Evolutionary conservation across 2,797 vertebrate species (phyloP).

Genomic region (Rhynchonycteris naso): DNA sequence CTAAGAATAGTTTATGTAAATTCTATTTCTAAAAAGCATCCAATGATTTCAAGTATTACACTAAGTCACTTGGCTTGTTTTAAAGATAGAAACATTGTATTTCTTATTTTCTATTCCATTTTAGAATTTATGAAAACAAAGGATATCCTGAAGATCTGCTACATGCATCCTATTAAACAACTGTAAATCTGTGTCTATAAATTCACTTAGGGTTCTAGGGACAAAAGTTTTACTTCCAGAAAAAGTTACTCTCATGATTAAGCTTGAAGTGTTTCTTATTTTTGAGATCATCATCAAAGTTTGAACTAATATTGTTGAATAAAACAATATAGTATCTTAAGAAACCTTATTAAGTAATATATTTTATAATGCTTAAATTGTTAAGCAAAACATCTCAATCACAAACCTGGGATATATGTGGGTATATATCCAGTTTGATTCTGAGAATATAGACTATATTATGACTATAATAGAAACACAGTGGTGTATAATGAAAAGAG

Average conservation of each 20-base stretch:
- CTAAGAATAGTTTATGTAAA: slow-evolving; percentile 16
- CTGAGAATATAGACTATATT: not conserved
- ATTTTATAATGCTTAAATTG: slow-evolving; percentile 14
- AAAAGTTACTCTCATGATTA: not conserved
- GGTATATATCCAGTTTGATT: not conserved
- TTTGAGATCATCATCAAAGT: not conserved
- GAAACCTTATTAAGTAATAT: not conserved
- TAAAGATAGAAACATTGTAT: not conserved
- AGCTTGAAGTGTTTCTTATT: slow-evolving; percentile 29
- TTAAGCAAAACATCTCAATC: not conserved
- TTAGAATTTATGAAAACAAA: slow-evolving; percentile 28
- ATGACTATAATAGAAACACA: not conserved
- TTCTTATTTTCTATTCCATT: slow-evolving; percentile 21
- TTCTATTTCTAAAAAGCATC: not conserved
- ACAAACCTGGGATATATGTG: not conserved
- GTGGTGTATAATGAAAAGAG: not conserved
- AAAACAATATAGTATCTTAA: slow-evolving; percentile 7
- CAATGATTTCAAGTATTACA: not conserved
- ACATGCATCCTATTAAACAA: not conserved
- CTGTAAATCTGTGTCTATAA: not conserved
- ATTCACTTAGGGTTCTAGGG: not conserved
- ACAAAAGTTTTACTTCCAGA: not conserved
- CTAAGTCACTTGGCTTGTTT: not conserved
- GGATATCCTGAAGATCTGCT: not conserved
- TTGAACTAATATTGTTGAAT: not conserved